These are phyloP conservation scores for Chrysina gloriosa DNA, from an alignment of 2,888 invertebrate genomes.

Conservation along the genomic window DNA sequence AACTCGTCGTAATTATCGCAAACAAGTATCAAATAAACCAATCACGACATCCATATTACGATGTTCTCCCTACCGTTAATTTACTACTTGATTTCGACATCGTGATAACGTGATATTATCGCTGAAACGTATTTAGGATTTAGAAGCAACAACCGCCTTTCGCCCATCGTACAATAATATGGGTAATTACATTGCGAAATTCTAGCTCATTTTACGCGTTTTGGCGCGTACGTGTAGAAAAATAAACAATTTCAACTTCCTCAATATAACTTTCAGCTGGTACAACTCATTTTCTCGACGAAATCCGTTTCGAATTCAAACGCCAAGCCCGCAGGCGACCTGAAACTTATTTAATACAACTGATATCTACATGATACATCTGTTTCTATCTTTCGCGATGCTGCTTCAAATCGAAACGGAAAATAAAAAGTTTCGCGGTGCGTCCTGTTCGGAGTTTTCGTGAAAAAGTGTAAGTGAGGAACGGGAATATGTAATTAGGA, in stretches of 20 bases:
- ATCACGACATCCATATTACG: neutral
- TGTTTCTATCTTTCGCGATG: neutral
- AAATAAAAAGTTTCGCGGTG: neutral
- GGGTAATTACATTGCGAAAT: neutral
- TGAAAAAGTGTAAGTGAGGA: too few relatives aligned
- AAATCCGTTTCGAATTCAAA: neutral
- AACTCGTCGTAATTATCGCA: neutral
- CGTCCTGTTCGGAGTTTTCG: too few relatives aligned
- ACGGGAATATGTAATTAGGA: too few relatives aligned
- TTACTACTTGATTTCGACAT: conserved; percentile 6
- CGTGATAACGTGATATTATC: conserved; percentile 1
- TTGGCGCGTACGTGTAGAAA: neutral
- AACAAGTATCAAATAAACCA: neutral
- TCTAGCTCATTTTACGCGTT: neutral
- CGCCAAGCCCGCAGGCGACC: neutral
- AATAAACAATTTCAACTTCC: conserved; percentile 10
- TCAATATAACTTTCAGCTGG: neutral
- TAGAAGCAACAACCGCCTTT: neutral
- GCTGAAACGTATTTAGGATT: neutral
- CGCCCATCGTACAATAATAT: neutral
- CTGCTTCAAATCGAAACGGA: neutral
- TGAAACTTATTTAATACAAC: conserved; percentile 7
- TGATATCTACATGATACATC: neutral
- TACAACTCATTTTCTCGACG: neutral
- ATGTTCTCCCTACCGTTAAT: neutral